Percentiles rank a stretch among this genome's conserved stretches.
Evolutionary conservation across 2,113 vertebrate species (phyloP).

Genomic region (Myiopsitta monachus): DNA sequence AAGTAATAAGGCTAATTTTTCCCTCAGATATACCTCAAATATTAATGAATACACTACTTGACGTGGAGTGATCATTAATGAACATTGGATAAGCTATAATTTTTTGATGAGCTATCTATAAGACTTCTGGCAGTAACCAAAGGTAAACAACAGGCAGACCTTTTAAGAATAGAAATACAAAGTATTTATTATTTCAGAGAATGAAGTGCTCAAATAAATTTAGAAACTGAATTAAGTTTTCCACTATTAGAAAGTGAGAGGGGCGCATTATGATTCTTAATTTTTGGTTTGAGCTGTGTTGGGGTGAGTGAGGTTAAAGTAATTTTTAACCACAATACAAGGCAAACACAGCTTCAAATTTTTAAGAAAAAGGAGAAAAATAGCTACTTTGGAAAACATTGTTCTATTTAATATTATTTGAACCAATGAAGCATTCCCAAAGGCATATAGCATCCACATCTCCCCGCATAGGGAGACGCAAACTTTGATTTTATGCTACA

Average conservation of each 20-base stretch:
- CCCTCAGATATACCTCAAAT: constrained; percentile 66
- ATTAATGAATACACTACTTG: not conserved
- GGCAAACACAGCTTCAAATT: not conserved
- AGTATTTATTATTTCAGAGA: not conserved
- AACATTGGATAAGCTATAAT: not conserved
- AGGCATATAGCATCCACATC: not conserved
- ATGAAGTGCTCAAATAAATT: not conserved
- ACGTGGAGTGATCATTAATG: not conserved
- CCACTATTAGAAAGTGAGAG: not conserved
- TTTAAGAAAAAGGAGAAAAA: not conserved
- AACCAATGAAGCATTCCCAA: not conserved
- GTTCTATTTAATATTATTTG: not conserved
- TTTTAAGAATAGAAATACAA: not conserved
- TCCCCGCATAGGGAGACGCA: not conserved
- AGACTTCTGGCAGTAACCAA: not conserved
- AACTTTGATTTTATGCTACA: not conserved
- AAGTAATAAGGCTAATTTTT: constrained; percentile 70
- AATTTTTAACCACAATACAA: not conserved
- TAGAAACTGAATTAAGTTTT: not conserved
- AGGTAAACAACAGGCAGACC: constrained; percentile 27
- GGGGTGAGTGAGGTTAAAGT: too few relatives aligned
- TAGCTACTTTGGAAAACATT: not conserved
- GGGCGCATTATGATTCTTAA: not conserved
- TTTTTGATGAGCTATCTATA: not conserved
- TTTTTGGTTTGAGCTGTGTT: not conserved